Evolutionary conservation across 2,888 invertebrate species (phyloP), one percentile per base, ranked within the genome.

Genomic region (Polyploca ridens): DNA sequence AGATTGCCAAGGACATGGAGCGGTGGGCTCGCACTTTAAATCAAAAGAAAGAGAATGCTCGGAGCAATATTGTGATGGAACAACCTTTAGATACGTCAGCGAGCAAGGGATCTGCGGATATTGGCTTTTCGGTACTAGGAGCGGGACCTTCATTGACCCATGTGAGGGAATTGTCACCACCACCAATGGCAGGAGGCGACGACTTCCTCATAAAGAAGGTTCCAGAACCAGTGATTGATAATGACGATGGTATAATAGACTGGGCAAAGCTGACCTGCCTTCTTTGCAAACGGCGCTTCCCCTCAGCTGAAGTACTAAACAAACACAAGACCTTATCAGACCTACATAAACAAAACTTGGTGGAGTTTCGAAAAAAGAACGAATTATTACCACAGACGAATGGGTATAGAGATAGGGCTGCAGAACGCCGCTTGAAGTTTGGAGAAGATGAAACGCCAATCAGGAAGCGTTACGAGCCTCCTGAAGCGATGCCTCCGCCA

Each of bases 1-100:
- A 99, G 89, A 99, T 99, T 75, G 99, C 99, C 0, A 99, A 99
- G 93, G 97, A 95, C 74, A 95, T 96, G 96, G 96, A 95, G 70
- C 89, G 95, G 64, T 99, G 99, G 99, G 99, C 99, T 0, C 98
- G 99, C 79, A 98, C 98, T 13, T 93, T 99, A 71, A 99, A 99
- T 87, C 99, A 99, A 87, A 98, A 98, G 91, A 99, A 99, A 86
- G 98, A 98, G 89, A 92, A 90, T 78, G 93, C 94, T 62, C 85
- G 88, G 16, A 90, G 88, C 61, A 93, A 93, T 67, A 77, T 90
- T 69, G 92, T 94, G 0, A 91, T 93, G 81, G 94, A 94, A 66
- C 92, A 94, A 65, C 89, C 92, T 0, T 77, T 90, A 58, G 93
- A 92, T 62, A 90, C 88, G 0, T 89, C 93, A 0, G 93, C 94